Conservation (phyloP, 2,113 vertebrate species). For the Scatophagus argus region DNA sequence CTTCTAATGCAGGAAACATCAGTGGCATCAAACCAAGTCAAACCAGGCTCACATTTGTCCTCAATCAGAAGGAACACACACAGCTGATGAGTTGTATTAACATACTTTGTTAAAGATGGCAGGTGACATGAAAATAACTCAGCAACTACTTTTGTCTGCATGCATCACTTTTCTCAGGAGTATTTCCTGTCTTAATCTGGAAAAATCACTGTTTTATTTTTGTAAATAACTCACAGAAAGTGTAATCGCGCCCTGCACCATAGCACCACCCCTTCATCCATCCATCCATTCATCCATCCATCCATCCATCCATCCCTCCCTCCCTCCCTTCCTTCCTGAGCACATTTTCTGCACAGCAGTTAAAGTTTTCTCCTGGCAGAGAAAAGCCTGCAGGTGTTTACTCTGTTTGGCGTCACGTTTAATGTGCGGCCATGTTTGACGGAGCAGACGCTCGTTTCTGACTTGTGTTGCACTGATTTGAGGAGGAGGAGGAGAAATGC, state of each 20-base stretch:
- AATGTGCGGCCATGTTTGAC: conserved; percentile 31
- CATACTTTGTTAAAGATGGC: too few species aligned
- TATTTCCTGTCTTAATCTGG: background rate
- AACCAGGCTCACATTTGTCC: too few species aligned
- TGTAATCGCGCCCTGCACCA: background rate
- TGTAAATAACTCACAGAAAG: conserved; percentile 6
- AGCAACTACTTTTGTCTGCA: background rate
- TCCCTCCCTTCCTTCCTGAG: conserved; percentile 22
- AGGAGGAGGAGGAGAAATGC: conserved; percentile 58
- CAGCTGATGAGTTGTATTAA: too few species aligned
- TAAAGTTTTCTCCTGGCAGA: background rate
- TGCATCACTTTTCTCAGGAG: background rate
- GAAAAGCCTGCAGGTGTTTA: conserved; percentile 29
- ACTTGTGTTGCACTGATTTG: conserved; percentile 43
- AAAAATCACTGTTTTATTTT: background rate
- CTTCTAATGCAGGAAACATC: too few species aligned
- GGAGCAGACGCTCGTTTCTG: conserved; percentile 3
- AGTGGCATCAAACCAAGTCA: too few species aligned
- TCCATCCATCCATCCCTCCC: too few species aligned
- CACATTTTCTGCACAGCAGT: conserved; percentile 38
- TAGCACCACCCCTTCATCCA: too few species aligned
- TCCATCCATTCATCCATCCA: too few species aligned
- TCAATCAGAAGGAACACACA: too few species aligned
- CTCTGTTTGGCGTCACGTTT: conserved; percentile 31
- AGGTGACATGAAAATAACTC: too few species aligned